Conservation (phyloP, 2,888 invertebrate species). For the Oscheius sp. region DNA sequence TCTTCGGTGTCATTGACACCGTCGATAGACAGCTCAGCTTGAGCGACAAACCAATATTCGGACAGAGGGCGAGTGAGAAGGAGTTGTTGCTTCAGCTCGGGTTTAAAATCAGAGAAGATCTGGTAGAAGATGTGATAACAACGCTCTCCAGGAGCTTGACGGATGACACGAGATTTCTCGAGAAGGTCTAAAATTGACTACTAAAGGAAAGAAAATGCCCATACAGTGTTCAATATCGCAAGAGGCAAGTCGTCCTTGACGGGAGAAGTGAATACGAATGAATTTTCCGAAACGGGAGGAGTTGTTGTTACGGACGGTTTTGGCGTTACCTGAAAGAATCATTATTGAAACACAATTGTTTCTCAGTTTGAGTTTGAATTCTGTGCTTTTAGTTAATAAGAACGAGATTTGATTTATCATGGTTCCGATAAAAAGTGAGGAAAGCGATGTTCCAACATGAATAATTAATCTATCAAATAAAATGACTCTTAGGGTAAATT, state of each 20-base stretch:
- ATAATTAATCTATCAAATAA: no score
- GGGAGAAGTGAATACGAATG: constrained; percentile 99
- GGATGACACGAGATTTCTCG: constrained; percentile 99
- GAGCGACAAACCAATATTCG: constrained; percentile 80
- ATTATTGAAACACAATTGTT: constrained; percentile 74
- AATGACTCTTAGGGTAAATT: no score
- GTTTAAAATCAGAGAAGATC: constrained; percentile 75
- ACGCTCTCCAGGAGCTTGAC: constrained; percentile 95
- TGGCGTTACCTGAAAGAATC: constrained; percentile 80
- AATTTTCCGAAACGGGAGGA: constrained; percentile 99
- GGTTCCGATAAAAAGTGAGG: no score
- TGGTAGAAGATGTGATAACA: constrained; percentile 99
- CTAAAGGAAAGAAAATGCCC: no score
- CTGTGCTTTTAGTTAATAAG: no score
- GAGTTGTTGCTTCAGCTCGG: constrained; percentile 55
- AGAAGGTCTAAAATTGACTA: constrained; percentile 86
- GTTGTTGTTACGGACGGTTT: constrained; percentile 99
- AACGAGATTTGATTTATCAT: no score
- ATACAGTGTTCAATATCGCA: constrained; percentile 96
- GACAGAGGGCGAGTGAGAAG: constrained; percentile 60
- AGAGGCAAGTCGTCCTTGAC: constrained; percentile 98
- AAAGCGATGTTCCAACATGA: no score
- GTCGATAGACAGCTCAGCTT: constrained; percentile 92
- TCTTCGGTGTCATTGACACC: constrained; percentile 94
- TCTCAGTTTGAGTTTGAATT: no score